A percentile compares a stretch with the other conserved stretches of the same genome.
Evolutionary conservation across 2,888 invertebrate genomes (phyloP).

Genomic region (Caenorhabditis sp.): DNA sequence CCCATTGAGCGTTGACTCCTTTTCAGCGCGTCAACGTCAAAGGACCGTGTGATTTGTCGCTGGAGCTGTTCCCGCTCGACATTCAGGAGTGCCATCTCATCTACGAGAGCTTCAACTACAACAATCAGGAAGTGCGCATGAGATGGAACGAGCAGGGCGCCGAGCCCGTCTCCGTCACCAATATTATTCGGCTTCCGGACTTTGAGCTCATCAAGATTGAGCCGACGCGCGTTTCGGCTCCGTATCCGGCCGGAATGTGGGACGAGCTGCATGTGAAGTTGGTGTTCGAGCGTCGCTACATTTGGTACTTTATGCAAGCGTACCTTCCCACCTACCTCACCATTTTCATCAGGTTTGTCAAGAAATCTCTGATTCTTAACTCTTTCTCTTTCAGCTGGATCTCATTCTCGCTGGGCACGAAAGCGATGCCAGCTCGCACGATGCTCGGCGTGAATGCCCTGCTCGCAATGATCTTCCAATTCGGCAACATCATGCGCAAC

Average conservation of each 20-base stretch:
- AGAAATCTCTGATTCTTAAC: no score
- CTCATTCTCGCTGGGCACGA: constrained; percentile 77
- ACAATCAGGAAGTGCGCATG: constrained; percentile 78
- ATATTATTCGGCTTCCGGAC: constrained; percentile 75
- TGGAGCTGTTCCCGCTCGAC: constrained; percentile 77
- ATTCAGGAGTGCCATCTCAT: constrained; percentile 75
- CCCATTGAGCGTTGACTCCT: constrained; percentile 1
- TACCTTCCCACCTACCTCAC: constrained; percentile 79
- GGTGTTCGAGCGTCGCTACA: constrained; percentile 74
- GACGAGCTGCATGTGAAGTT: constrained; percentile 77
- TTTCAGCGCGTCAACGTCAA: constrained; percentile 77
- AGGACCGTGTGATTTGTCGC: constrained; percentile 77
- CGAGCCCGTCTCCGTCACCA: constrained; percentile 59
- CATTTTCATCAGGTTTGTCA: constrained; percentile 75
- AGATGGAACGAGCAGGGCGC: constrained; percentile 68
- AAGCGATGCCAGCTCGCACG: constrained; percentile 77
- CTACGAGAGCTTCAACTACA: constrained; percentile 79
- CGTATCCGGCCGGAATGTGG: constrained; percentile 78
- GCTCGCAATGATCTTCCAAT: constrained; percentile 77
- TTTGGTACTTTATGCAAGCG: constrained; percentile 79
- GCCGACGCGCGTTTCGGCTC: constrained; percentile 61
- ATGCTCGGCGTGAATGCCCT: constrained; percentile 77
- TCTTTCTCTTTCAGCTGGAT: constrained; percentile 74
- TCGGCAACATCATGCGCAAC: constrained; percentile 77
- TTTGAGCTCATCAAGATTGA: constrained; percentile 72